Percentiles rank a stretch among this genome's conserved stretches.
These are phyloP conservation scores for Alouatta palliata DNA, from an alignment of 2,113 vertebrate genomes.

Conservation along the genomic window DNA sequence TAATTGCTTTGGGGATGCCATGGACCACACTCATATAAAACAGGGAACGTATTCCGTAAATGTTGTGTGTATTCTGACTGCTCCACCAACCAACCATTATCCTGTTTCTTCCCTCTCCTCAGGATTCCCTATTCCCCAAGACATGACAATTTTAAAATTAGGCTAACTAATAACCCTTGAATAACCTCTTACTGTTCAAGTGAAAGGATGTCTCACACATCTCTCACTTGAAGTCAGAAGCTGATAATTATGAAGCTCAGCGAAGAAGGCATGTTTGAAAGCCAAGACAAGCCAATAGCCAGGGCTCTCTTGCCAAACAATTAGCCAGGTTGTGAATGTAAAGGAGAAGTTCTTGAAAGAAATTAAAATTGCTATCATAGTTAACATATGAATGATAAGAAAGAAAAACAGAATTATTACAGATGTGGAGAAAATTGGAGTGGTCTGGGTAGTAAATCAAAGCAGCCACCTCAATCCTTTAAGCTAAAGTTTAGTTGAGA, in stretches of 20 bases:
- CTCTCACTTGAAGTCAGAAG: background rate
- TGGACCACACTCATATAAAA: background rate
- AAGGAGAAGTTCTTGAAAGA: background rate
- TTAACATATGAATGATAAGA: background rate
- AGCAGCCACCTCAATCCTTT: background rate
- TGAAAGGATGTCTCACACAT: background rate
- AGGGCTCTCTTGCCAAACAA: background rate
- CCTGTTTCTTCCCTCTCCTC: background rate
- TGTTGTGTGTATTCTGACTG: background rate
- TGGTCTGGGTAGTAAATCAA: background rate
- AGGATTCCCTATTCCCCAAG: background rate
- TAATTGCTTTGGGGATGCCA: background rate
- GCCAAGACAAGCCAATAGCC: background rate
- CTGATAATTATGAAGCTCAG: background rate
- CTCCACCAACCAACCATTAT: background rate
- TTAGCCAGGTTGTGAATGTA: background rate
- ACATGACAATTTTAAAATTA: background rate
- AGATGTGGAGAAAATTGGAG: background rate
- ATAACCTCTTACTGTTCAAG: background rate
- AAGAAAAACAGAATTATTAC: background rate
- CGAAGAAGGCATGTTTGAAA: background rate
- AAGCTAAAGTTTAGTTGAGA: background rate
- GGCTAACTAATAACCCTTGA: background rate
- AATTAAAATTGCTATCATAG: background rate
- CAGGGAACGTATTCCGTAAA: accelerated